Evolutionary conservation across 2,797 vertebrate genomes (phyloP), one percentile per base, ranked within the genome.

Genomic region (Enteromius radiatus): DNA sequence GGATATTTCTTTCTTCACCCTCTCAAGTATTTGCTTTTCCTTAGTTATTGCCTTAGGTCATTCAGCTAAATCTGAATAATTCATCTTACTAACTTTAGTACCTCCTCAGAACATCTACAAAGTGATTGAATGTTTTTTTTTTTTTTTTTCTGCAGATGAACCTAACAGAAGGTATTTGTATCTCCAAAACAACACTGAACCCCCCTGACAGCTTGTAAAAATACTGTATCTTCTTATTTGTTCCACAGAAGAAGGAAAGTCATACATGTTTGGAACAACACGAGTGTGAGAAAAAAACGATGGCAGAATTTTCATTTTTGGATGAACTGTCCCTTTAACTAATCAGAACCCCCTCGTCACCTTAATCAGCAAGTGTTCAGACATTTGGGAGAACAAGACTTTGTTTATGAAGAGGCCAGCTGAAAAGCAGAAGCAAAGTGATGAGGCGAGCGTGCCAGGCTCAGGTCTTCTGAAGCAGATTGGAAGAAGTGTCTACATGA

Each of bases 401-500:
- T 88, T 88, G 89, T 91, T 90, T 87, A 89, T 59, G 88, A 86
- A 88, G 78, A 84, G 76, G 87, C 49, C 77, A 17, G 12, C 63
- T 80, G 80, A 86, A 89, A 86, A 88, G 87, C 17, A 69, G 77
- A 87, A 80, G 81, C 78, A 86, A 56, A 86, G 87, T 77, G 87
- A 84, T 83, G 76, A 86, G 84, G 84, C 63, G 76, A 78, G 65
- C 5, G 54, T 45, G 61, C 85, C 86, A 87, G 63, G 45, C 73
- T 63, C 21, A 54, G 89, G 87, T 91, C 88, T 78, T 83, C 86
- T 43, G 28, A 80, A 67, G 89, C 89, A 89, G 90, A 88, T 90
- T 92, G 90, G 89, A 87, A 81, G 87, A 87, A 88, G 86, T 88
- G 89, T 91, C 75, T 87, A 93, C 91, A 93, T 87, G 91, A 91